Base-by-base conservation (phyloP, 2,113 vertebrate species). In the Tilapia sparmanii region DNA sequence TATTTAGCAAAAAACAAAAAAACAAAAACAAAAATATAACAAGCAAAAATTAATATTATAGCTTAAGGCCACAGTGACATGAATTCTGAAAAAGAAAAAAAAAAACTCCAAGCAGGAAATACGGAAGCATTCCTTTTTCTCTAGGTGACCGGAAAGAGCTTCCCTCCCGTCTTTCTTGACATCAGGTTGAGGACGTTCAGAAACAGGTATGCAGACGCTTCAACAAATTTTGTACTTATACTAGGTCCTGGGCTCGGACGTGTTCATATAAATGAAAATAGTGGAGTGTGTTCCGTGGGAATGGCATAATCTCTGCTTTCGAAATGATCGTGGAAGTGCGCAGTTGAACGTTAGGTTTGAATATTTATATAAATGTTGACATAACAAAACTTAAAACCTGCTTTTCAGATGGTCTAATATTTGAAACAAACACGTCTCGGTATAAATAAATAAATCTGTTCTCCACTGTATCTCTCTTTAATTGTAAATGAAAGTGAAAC, bases 211-310 rank as follows among this genome's bases (percentile, higher is more conserved):
- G 59, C 3, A 33, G 0, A 6, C 5, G 16, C 29, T 33, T 19
- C 10, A 33, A 19, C 8, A 10, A 16, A 33, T 2, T 3, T 33
- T 63, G 9, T 63, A 11, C 59, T 3, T 33, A 1, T 19, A 19
- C 18, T 29, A 33, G 16, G 5, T 19, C 9, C 12, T 35, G 5
- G 10, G 53, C 53, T 55, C 53, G 53, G 53, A 55, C 33, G 31
- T 0, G 31, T 0, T 0, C 3, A 55, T 55, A 3, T 24, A 35
- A 35, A 66, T 3, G 2, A 63, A 7, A 10, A 7, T 63, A 19
- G 29, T n/a, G 59, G 0, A 33, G 59, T 63, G 9, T 66, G 10
- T 35, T 6, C 16, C 9, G 5, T 19, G 5, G 5, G 29, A 61
- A 31, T 4, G 29, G 29, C 0, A 6, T 0, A 55, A 55, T 55